These are phyloP conservation scores for Seriola rivoliana DNA, from an alignment of 2,113 vertebrate genomes.

Conservation along the genomic window DNA sequence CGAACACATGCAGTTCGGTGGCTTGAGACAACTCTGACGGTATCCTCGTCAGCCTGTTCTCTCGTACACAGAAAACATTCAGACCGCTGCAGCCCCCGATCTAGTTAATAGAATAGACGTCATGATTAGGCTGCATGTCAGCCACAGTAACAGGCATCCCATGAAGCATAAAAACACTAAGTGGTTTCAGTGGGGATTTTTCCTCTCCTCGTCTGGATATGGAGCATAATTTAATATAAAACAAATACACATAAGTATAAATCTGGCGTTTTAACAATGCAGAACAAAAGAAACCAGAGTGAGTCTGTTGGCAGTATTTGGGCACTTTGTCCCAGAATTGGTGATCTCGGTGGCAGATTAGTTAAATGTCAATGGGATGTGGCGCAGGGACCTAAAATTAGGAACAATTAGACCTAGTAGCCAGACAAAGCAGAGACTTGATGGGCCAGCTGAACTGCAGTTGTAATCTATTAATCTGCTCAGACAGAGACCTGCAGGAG, in stretches of 20 bases:
- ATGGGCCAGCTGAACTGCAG: constrained; percentile 43
- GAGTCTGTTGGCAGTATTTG: constrained; percentile 20
- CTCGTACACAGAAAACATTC: constrained; percentile 95
- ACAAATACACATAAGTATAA: not conserved
- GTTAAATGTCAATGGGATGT: constrained; percentile 56
- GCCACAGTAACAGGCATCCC: not conserved
- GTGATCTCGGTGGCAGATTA: constrained; percentile 42
- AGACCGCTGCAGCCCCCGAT: constrained; percentile 95
- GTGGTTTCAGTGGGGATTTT: not conserved
- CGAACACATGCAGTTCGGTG: constrained; percentile 94
- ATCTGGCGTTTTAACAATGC: not conserved
- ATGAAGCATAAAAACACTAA: not conserved
- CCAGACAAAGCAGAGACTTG: constrained; percentile 41
- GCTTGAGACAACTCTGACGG: constrained; percentile 95
- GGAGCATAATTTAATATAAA: not conserved
- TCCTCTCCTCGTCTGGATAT: not conserved
- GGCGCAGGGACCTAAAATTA: constrained; percentile 69
- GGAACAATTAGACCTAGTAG: constrained; percentile 66
- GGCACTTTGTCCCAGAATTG: constrained; percentile 43
- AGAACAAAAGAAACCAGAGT: not conserved
- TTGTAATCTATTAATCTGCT: constrained; percentile 63
- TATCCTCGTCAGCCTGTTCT: constrained; percentile 92
- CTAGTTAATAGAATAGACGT: constrained; percentile 72
- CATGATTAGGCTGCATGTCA: not conserved
- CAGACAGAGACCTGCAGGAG: constrained; percentile 29